Percentiles rank a stretch among this genome's conserved stretches.
These are phyloP conservation scores for Antennarius striatus DNA, from an alignment of 2,113 vertebrate genomes.

Conservation along the genomic window DNA sequence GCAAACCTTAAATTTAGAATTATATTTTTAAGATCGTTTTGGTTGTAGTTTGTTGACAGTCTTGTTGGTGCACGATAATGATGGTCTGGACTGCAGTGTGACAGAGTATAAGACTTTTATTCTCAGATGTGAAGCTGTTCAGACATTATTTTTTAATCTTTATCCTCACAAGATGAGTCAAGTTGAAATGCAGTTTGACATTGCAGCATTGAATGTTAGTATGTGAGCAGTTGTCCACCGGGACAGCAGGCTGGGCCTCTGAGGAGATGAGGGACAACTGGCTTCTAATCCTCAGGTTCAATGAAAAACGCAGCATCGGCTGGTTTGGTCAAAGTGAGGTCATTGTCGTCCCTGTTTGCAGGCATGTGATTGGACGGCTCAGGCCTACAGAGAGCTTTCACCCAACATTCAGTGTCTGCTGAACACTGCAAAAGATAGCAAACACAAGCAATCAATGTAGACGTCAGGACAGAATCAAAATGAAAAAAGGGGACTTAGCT, in stretches of 20 bases:
- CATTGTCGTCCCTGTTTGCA: slow-evolving; percentile 43
- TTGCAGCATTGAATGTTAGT: not conserved
- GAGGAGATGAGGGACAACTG: slow-evolving; percentile 40
- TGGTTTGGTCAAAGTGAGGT: slow-evolving; percentile 39
- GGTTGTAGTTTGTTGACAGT: too few species aligned
- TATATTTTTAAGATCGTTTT: too few species aligned
- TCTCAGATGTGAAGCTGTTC: not conserved
- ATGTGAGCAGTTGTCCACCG: not conserved
- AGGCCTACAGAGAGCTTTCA: slow-evolving; percentile 20
- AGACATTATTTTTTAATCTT: not conserved
- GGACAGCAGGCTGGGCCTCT: slow-evolving; percentile 38
- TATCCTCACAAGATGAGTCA: not conserved
- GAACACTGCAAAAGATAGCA: slow-evolving; percentile 5
- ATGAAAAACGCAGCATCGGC: slow-evolving; percentile 68
- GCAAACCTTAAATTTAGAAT: too few species aligned
- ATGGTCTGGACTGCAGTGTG: too few species aligned
- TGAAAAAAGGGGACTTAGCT: not conserved
- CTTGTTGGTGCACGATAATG: too few species aligned
- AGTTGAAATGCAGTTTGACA: slow-evolving; percentile 17
- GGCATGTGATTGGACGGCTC: slow-evolving; percentile 10
- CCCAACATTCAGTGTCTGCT: slow-evolving; percentile 20
- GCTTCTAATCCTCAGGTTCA: slow-evolving; percentile 67
- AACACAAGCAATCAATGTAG: slow-evolving; percentile 9
- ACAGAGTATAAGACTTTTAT: not conserved
- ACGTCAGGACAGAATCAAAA: slow-evolving; percentile 15